Evolutionary conservation across 2,113 vertebrate species (phyloP), one percentile per base, ranked within the genome.

Genomic region (Fulmarus glacialis): DNA sequence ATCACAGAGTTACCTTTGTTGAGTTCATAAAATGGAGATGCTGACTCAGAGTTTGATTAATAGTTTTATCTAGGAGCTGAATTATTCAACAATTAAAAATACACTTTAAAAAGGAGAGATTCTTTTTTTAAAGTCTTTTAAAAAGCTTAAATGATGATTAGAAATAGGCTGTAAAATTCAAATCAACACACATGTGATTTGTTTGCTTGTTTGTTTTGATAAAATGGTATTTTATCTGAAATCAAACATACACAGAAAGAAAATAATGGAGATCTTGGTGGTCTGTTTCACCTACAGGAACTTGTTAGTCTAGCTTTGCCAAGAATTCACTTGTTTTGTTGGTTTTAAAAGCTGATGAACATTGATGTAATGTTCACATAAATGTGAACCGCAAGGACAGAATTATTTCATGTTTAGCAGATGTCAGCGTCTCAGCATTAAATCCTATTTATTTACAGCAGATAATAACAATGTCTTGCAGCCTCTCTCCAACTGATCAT

Each of bases 391-490:
- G 68, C 19, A 85, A 87, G 38, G 62, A 89, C 29, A 93, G 58
- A 78, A 95, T 53, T 86, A 87, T 59, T 87, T 77, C 5, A 22
- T 75, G 24, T 88, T 96, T 85, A 89, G 48, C 40, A 87, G 60
- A 66, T 90, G 60, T 36, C 72, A 92, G 12, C 53, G 36, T 89
- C n/a, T 70, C 48, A 82, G 47, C 30, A 75, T 52, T 93, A 95
- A 94, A 95, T 77, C 32, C n/a, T 80, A 6, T 75, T 77, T 95
- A 88, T 88, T 95, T 97, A 59, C 67, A 85, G 56, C 8, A 78
- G 26, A 48, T 82, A 81, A 83, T 88, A 88, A 80, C 29, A 66
- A 67, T 11, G 16, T 63, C 48, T 45, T 52, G 26, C 15, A 70
- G n/a, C 13, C 27, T 94, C 24, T 79, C 43, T 59, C 62, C 43